Evolutionary conservation across 2,888 invertebrate genomes (phyloP).

Genomic region (Chesias legatella): DNA sequence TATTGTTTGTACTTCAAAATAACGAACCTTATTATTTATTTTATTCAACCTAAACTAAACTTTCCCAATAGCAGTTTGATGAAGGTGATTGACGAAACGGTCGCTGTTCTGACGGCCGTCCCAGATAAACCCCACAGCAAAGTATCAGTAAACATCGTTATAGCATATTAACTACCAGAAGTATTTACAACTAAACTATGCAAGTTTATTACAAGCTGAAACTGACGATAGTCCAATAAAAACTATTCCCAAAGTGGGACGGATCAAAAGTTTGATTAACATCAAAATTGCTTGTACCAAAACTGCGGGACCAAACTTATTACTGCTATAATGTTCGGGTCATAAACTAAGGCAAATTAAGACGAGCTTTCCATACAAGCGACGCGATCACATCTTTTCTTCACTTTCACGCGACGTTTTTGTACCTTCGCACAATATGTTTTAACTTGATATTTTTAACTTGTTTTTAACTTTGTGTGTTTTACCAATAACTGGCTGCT

Average conservation of each 20-base stretch:
- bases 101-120: neutral
- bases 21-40: too few species aligned
- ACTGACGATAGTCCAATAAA: constrained; percentile 35
- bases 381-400: neutral
- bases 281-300: constrained; percentile 42
- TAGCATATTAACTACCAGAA: neutral
- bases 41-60: too few species aligned
- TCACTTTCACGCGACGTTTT: too few species aligned
- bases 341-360: constrained; percentile 40
- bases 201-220: constrained; percentile 15
- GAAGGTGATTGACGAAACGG: too few species aligned
- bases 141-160: constrained; percentile 5
- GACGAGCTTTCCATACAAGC: neutral
- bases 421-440: too few species aligned
- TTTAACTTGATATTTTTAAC: too few species aligned
- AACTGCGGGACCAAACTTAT: constrained; percentile 41
- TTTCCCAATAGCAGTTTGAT: too few species aligned
- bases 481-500: too few species aligned
- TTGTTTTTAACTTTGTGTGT: too few species aligned
- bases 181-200: constrained; percentile 5
- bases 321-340: constrained; percentile 44
- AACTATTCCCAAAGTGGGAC: constrained; percentile 32
- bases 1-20: too few species aligned
- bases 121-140: neutral
- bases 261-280: constrained; percentile 52